Percentiles rank a stretch among this genome's conserved stretches.
These are phyloP conservation scores for Gambelia wislizenii DNA, from an alignment of 2,797 vertebrate species.

Conservation along the genomic window DNA sequence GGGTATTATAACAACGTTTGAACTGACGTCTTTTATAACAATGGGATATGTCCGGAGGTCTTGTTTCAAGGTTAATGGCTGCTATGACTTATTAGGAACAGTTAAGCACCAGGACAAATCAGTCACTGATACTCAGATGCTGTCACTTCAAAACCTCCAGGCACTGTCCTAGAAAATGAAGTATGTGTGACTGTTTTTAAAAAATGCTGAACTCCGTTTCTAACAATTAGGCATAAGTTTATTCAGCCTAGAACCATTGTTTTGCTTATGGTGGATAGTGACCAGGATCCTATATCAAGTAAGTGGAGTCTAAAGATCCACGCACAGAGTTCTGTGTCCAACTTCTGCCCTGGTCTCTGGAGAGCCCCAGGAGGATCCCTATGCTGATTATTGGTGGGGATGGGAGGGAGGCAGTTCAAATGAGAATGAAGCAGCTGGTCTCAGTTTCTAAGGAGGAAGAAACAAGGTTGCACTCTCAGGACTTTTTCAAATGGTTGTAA, in stretches of 20 bases:
- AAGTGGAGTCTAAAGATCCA: too few species aligned
- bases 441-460: too few species aligned
- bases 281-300: too few species aligned
- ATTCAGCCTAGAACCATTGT: background rate
- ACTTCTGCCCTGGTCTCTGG: too few species aligned
- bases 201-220: background rate
- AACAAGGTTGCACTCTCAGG: too few species aligned
- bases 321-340: too few species aligned
- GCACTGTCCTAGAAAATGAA: background rate
- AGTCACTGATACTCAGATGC: constrained; percentile 5
- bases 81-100: background rate
- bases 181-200: background rate
- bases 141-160: background rate
- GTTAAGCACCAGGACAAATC: background rate
- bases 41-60: background rate
- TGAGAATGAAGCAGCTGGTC: too few species aligned
- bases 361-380: too few species aligned
- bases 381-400: too few species aligned
- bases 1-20: background rate
- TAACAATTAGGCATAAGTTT: background rate
- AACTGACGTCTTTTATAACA: background rate
- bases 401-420: too few species aligned
- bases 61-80: constrained; percentile 6
- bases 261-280: background rate
- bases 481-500: too few species aligned